Evolutionary conservation across 2,888 invertebrate species (phyloP), one percentile per base, ranked within the genome.

Genomic region (Patella caerulea): DNA sequence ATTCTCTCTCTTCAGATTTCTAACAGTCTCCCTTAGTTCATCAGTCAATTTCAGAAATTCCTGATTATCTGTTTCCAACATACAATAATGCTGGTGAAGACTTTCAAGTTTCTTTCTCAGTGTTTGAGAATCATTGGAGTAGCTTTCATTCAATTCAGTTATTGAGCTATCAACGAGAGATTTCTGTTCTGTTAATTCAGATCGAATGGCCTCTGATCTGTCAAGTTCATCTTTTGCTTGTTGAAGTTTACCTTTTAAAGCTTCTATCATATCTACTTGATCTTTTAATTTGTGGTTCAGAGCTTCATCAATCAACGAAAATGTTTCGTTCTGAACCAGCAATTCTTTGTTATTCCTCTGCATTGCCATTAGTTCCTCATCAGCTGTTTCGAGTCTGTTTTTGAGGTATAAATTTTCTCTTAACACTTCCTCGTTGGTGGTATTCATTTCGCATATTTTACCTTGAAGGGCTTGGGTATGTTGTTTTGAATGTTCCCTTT

Each of bases 1-100:
- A 52, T 79, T 77, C 17, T 86, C 81, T 24, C 79, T 80, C 72
- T 82, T 83, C 70, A 85, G 76, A n/a, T 76, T 71, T 54, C 82
- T 76, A 71, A 80, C 82, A 72, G 76, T 74, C 65, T 78, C 70
- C 45, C 79, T 81, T 54, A 84, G 74, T 34, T 78, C 75, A 53
- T 75, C 75, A 45, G 77, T 73, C 14, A 81, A 59, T 45, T 70
- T 74, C 71, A 82, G 80, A 75, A 82, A 82, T 59, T 80, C 74
- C 34, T 74, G 71, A 73, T 83, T 82, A 73, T 83, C 83, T 24
- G 76, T 72, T 54, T 78, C 77, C 54, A 83, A 76, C 73, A 81
- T 77, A 72, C 73, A 75, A 78, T 80, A 80, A 53, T 83, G 83
- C 15, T 74, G 65, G 52, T 78, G 77, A 72, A 82, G 73, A 72